Evolutionary conservation across 2,113 vertebrate genomes (phyloP).

Genomic region (Chitala chitala): DNA sequence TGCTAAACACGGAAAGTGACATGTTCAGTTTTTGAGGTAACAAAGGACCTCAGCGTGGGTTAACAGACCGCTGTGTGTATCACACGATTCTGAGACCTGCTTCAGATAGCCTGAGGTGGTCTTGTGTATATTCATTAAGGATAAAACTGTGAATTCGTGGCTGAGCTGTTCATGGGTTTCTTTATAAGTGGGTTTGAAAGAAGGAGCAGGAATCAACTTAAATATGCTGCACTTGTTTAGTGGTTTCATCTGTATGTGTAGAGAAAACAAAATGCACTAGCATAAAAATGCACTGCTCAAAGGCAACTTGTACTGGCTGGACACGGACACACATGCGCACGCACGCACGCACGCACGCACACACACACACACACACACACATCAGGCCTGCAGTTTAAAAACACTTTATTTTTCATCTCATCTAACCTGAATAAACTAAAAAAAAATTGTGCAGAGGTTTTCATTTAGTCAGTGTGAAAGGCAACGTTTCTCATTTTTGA

Average conservation of each 20-base stretch:
- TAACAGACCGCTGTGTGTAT: background rate
- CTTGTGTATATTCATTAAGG: background rate
- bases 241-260: background rate
- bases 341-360: background rate
- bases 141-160: background rate
- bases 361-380: conserved; percentile 4
- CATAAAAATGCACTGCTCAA: no score
- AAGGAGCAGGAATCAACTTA: background rate
- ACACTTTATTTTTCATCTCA: conserved; percentile 14
- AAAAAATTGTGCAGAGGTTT: conserved; percentile 18
- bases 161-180: no score
- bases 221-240: background rate
- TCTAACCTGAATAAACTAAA: conserved; percentile 2
- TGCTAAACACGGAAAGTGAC: no score
- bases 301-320: background rate
- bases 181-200: no score
- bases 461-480: conserved; percentile 23
- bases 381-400: background rate
- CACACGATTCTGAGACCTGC: background rate
- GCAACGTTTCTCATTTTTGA: conserved; percentile 27
- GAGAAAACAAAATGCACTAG: background rate
- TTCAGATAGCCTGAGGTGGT: background rate
- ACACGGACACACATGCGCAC: no score
- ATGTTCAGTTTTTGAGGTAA: no score
- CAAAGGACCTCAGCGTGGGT: no score